Evolutionary conservation across 1,140 invertebrate species (phyloP).

Genomic region (Drosophila obscura): DNA sequence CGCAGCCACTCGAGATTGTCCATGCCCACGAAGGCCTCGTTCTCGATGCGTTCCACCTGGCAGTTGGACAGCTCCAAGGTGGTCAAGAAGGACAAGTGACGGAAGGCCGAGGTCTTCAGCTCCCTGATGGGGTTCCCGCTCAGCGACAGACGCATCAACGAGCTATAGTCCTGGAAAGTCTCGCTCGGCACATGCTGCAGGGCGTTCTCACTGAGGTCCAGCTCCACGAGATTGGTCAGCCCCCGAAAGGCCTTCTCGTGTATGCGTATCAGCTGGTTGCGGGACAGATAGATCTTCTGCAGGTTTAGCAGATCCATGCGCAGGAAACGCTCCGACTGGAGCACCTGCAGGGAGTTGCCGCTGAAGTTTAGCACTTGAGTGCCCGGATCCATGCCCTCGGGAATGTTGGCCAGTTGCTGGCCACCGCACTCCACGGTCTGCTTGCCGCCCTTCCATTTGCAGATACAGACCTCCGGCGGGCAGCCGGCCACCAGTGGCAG

Average conservation of each 20-base stretch:
- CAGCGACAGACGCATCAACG: conserved; percentile 91
- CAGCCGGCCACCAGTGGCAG: conserved; percentile 85
- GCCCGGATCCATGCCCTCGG: conserved; percentile 92
- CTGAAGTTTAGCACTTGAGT: conserved; percentile 95
- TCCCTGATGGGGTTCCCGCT: conserved; percentile 91
- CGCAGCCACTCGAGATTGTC: conserved; percentile 92
- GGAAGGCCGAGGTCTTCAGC: conserved; percentile 90
- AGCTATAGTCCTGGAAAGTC: conserved; percentile 90
- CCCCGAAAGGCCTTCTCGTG: conserved; percentile 92
- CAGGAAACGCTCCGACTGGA: conserved; percentile 91
- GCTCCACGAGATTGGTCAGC: conserved; percentile 93
- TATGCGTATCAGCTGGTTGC: conserved; percentile 90
- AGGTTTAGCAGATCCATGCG: conserved; percentile 92
- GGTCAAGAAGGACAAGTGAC: conserved; percentile 89
- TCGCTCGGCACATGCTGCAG: conserved; percentile 90
- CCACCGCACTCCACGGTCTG: conserved; percentile 94
- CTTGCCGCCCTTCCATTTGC: conserved; percentile 96
- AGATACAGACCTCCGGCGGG: conserved; percentile 89
- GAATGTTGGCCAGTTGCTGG: conserved; percentile 89
- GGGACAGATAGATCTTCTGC: conserved; percentile 92
- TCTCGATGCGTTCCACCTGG: conserved; percentile 90
- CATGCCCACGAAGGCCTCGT: conserved; percentile 92
- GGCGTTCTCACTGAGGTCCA: conserved; percentile 93
- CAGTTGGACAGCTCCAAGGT: conserved; percentile 93
- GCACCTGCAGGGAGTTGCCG: conserved; percentile 90